Evolutionary conservation across 1,140 invertebrate species (phyloP).

Genomic region (Saccostrea echinata): DNA sequence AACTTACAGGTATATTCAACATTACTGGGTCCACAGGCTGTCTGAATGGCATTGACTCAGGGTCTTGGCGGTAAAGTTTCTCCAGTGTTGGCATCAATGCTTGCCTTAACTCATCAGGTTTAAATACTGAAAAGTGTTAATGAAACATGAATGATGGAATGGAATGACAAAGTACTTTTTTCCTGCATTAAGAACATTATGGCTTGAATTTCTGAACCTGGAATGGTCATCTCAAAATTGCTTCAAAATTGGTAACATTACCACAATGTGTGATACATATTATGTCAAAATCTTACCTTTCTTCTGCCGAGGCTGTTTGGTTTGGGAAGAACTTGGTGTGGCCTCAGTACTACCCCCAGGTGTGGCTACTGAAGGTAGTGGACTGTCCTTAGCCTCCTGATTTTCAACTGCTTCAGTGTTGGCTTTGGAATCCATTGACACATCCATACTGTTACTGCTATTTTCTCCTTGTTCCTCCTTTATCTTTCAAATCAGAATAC

Average conservation of each 20-base stretch:
- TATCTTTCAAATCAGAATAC: conserved; percentile 58
- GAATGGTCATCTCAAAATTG: too few species aligned
- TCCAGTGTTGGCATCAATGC: conserved; percentile 97
- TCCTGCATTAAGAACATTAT: too few species aligned
- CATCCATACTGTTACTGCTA: conserved; percentile 56
- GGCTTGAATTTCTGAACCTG: too few species aligned
- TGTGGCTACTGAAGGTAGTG: conserved; percentile 47
- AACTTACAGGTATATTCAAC: conserved; percentile 81
- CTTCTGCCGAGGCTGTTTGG: conserved; percentile 83
- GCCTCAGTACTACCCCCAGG: conserved; percentile 82
- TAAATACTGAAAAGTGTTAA: conserved; percentile 85
- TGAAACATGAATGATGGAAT: background rate
- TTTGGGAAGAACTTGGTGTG: conserved; percentile 73
- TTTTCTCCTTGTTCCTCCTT: conserved; percentile 65
- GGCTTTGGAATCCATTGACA: conserved; percentile 58
- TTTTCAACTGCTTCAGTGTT: conserved; percentile 47
- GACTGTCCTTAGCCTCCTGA: conserved; percentile 59
- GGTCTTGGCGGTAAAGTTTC: conserved; percentile 95
- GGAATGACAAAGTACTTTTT: too few species aligned
- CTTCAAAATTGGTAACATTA: background rate
- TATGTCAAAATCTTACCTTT: conserved; percentile 79
- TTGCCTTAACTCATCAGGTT: conserved; percentile 94
- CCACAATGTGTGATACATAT: background rate
- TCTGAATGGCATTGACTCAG: conserved; percentile 96
- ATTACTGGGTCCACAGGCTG: conserved; percentile 96